These are phyloP conservation scores for Poeciliopsis prolifica DNA, from an alignment of 2,113 vertebrate species.

Conservation along the genomic window DNA sequence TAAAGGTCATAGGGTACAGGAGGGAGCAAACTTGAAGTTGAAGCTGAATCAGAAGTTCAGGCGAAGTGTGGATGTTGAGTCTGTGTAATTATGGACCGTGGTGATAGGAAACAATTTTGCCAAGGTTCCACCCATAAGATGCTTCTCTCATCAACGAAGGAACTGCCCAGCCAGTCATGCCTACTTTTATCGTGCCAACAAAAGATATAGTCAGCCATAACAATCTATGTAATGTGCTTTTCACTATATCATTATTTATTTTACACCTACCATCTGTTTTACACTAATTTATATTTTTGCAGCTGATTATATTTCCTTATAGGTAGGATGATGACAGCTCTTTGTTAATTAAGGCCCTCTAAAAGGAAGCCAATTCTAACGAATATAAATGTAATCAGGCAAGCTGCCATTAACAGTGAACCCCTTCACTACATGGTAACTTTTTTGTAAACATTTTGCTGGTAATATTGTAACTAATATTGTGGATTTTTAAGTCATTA, in stretches of 20 bases:
- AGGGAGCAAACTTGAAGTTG: too few species aligned
- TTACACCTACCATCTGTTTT: conserved; percentile 33
- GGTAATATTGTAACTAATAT: neutral
- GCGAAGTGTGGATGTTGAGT: too few species aligned
- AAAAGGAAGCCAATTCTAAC: neutral
- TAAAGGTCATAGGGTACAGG: too few species aligned
- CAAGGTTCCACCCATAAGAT: too few species aligned
- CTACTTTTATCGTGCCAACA: conserved; percentile 23
- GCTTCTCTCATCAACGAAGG: too few species aligned
- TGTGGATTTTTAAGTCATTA: conserved; percentile 35
- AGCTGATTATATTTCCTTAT: conserved; percentile 7
- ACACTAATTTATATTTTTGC: conserved; percentile 26
- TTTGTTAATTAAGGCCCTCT: neutral
- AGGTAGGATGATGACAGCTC: neutral
- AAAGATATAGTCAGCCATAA: conserved; percentile 21
- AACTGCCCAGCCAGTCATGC: too few species aligned
- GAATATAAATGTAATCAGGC: neutral
- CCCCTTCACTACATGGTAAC: conserved; percentile 16
- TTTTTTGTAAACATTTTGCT: conserved; percentile 33
- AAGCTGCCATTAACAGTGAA: neutral
- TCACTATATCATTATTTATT: conserved; percentile 24
- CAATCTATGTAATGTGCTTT: conserved; percentile 22
- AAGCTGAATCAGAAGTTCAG: too few species aligned
- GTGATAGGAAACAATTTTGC: too few species aligned
- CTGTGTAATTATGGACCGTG: too few species aligned